Percentiles rank a stretch among this genome's conserved stretches.
These are phyloP conservation scores for Aselliscus stoliczkanus DNA, from an alignment of 2,797 vertebrate genomes.

Conservation along the genomic window DNA sequence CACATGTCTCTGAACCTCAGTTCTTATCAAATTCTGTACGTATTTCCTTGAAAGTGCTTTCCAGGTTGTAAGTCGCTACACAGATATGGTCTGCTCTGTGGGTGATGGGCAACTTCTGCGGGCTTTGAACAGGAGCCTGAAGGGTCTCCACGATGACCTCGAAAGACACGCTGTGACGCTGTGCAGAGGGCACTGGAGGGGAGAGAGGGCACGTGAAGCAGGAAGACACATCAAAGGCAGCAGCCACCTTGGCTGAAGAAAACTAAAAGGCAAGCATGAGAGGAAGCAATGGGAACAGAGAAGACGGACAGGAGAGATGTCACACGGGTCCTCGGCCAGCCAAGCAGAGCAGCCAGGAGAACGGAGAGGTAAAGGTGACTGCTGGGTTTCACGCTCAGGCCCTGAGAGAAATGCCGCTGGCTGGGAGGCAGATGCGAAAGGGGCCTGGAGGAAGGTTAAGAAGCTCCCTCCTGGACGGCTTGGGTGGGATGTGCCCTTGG, in stretches of 20 bases:
- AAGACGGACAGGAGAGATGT: background rate
- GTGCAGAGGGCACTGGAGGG: background rate
- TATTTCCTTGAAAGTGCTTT: background rate
- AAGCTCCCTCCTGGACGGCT: background rate
- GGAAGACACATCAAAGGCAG: background rate
- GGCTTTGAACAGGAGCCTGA: background rate
- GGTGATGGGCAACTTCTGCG: background rate
- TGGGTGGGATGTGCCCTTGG: background rate
- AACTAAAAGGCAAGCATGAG: background rate
- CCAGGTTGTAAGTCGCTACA: background rate
- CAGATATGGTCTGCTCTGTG: background rate
- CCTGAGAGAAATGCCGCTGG: background rate
- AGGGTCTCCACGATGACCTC: background rate
- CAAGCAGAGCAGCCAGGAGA: background rate
- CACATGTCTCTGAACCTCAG: background rate
- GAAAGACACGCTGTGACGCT: background rate
- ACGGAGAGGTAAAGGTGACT: background rate
- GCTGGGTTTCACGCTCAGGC: background rate
- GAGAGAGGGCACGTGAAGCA: too few relatives aligned
- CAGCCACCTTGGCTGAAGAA: background rate
- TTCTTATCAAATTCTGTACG: too few relatives aligned
- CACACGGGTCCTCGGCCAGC: background rate
- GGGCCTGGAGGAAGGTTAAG: rapidly evolving
- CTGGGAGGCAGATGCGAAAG: rapidly evolving
- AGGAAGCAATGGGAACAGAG: background rate